phyloP scores from a whole-genome alignment of 2,888 invertebrate species.

The Chaetoderma sp. region DNA sequence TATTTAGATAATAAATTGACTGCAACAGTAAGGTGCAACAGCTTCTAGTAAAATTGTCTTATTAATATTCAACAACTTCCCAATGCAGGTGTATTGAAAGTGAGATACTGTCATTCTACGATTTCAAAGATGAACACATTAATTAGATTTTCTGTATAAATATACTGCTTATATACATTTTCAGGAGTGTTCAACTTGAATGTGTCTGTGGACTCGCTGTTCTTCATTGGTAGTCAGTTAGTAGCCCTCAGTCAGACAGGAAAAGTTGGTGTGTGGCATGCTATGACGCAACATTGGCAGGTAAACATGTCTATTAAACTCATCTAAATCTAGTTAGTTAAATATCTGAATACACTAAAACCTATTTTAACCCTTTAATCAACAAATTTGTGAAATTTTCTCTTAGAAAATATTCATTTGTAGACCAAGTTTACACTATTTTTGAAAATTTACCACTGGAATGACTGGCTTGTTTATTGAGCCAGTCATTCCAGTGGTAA shows the following conservation, averaged over 20 bases:
- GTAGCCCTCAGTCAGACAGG: constrained; percentile 94
- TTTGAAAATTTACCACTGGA: too few relatives aligned
- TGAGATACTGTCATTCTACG: constrained; percentile 1
- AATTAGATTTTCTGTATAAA: constrained; percentile 1
- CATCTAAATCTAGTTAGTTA: constrained; percentile 2
- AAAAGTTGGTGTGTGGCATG: constrained; percentile 99
- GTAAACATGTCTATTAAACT: constrained; percentile 47
- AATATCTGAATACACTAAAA: too few relatives aligned
- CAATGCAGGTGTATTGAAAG: not conserved
- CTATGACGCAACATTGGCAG: constrained; percentile 99
- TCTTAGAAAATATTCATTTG: too few relatives aligned
- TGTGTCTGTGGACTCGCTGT: constrained; percentile 92
- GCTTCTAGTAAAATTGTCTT: too few relatives aligned
- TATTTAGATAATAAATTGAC: too few relatives aligned
- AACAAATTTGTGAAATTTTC: too few relatives aligned
- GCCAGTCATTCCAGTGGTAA: too few relatives aligned
- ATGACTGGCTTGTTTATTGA: too few relatives aligned
- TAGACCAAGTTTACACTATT: too few relatives aligned
- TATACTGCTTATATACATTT: constrained; percentile 12
- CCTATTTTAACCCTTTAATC: too few relatives aligned
- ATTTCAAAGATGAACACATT: constrained; percentile 7
- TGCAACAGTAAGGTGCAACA: too few relatives aligned
- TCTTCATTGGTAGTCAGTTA: constrained; percentile 97
- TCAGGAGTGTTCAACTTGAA: constrained; percentile 86
- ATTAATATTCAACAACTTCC: not conserved